Percentiles rank a stretch among this genome's conserved stretches.
Evolutionary conservation across 37 sponge, comb jelly and placozoan genomes (phyloP).

Genomic region (Theonella swinhoei): DNA sequence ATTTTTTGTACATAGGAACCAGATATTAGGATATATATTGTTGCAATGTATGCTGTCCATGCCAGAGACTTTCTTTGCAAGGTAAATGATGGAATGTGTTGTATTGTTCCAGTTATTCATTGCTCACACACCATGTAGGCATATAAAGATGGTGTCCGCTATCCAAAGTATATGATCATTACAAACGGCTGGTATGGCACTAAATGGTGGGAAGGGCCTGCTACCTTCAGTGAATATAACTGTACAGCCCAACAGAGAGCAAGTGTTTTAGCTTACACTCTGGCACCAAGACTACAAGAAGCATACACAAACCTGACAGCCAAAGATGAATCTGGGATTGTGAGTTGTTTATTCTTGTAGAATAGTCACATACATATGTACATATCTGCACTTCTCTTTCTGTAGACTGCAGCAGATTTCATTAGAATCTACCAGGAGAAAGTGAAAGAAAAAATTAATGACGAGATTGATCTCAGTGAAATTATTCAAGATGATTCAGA

Average conservation of each 20-base stretch:
- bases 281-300: conserved; percentile 10
- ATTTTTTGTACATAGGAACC: conserved; percentile 18
- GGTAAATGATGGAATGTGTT: conserved; percentile 20
- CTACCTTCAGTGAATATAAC: background rate
- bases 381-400: background rate
- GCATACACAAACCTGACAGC: background rate
- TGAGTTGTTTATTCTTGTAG: too few relatives aligned
- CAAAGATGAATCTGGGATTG: background rate
- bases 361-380: too few relatives aligned
- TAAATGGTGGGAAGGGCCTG: conserved; percentile 14
- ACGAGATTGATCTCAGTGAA: background rate
- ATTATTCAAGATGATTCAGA: background rate
- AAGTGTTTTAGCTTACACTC: conserved; percentile 16
- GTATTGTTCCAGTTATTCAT: too few relatives aligned
- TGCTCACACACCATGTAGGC: too few relatives aligned
- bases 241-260: conserved; percentile 32
- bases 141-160: background rate
- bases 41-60: conserved; percentile 28
- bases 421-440: background rate
- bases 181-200: conserved; percentile 31
- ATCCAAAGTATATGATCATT: conserved; percentile 25
- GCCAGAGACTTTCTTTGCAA: conserved; percentile 36
- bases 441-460: background rate
- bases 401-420: background rate
- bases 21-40: conserved; percentile 21